Conservation (phyloP, 2,888 invertebrate genomes). For the Cepaea hortensis region DNA sequence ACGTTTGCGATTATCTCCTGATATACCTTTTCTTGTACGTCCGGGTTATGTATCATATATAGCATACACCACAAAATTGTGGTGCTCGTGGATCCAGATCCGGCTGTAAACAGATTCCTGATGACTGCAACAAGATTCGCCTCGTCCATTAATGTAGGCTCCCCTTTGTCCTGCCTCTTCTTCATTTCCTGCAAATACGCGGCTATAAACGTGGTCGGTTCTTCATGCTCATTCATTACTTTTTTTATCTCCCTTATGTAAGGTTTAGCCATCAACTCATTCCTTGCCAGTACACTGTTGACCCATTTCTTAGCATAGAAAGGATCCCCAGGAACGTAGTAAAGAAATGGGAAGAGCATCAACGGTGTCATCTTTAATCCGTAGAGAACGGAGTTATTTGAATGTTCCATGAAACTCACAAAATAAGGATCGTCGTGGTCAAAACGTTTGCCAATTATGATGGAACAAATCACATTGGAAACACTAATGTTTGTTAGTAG, state of each 20-base stretch:
- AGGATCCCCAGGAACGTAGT: slow-evolving; percentile 55
- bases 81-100: slow-evolving; percentile 5
- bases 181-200: neutral
- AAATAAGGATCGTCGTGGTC: no score
- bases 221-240: neutral
- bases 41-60: neutral
- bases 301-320: slow-evolving; percentile 42
- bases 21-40: no score
- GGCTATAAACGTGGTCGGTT: neutral
- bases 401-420: no score
- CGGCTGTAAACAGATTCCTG: neutral
- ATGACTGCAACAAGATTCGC: neutral
- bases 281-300: slow-evolving; percentile 9
- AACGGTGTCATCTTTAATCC: neutral
- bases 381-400: neutral
- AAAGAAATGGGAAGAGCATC: slow-evolving; percentile 35
- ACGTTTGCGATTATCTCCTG: no score
- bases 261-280: slow-evolving; percentile 27
- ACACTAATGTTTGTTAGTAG: slow-evolving; percentile 24
- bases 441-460: slow-evolving; percentile 30
- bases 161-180: neutral
- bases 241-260: neutral
- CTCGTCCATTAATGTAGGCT: neutral
- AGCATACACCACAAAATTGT: neutral
- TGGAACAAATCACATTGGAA: slow-evolving; percentile 44